A percentile compares a stretch with the other conserved stretches of the same genome.
These are phyloP conservation scores for Drosophila atripex DNA, from an alignment of 2,888 invertebrate genomes.

Conservation along the genomic window DNA sequence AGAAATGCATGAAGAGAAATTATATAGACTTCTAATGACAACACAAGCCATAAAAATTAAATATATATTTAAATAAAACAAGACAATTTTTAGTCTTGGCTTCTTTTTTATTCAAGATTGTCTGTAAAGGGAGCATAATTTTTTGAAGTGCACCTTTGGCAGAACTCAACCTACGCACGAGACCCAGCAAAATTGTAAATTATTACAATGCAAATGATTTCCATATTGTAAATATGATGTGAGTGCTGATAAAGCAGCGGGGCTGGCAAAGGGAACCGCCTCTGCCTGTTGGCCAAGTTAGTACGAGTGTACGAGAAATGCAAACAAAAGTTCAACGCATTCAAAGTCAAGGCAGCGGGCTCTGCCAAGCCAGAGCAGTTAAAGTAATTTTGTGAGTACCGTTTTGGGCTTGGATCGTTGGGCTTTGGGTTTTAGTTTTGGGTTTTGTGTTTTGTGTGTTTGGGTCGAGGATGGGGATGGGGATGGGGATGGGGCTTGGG, in stretches of 20 bases:
- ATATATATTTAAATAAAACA: neutral
- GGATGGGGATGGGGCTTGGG: conserved; percentile 9
- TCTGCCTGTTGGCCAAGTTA: conserved; percentile 41
- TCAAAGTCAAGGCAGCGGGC: conserved; percentile 63
- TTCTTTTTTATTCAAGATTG: neutral
- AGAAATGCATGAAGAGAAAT: neutral
- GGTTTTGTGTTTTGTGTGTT: conserved; percentile 4
- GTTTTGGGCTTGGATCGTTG: conserved; percentile 47
- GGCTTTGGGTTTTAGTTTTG: conserved; percentile 41
- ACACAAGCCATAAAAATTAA: neutral
- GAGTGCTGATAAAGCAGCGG: conserved; percentile 63
- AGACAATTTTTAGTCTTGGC: neutral
- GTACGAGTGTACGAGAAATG: conserved; percentile 15
- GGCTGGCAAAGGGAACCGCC: conserved; percentile 44
- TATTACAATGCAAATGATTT: conserved; percentile 80
- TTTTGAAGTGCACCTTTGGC: neutral
- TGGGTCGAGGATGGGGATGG: conserved; percentile 12
- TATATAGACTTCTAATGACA: neutral
- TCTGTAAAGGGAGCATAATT: neutral
- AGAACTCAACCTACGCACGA: conserved; percentile 66
- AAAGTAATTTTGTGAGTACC: conserved; percentile 76
- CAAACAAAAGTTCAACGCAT: conserved; percentile 60
- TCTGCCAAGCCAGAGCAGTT: conserved; percentile 43
- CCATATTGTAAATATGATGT: conserved; percentile 66
- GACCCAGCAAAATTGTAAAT: conserved; percentile 65